phyloP scores from a whole-genome alignment of 2,113 vertebrate species.

The Microcebus griseorufus region DNA sequence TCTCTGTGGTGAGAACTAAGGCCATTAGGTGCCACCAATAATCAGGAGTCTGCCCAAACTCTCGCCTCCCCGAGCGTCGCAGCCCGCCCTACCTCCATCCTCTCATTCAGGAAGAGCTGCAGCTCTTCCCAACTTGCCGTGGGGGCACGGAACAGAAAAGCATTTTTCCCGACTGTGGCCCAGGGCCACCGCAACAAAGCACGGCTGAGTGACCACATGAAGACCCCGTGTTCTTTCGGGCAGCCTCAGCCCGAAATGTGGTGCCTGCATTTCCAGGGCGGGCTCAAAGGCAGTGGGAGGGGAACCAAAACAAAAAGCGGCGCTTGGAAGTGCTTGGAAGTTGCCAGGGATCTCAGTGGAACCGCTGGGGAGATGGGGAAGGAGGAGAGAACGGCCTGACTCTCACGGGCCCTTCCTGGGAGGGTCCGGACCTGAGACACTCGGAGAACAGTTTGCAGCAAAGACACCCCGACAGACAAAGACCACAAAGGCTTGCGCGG shows the following conservation, averaged over 20 bases:
- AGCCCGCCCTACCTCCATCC: background rate
- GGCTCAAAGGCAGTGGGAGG: background rate
- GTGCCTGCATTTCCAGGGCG: background rate
- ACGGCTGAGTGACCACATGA: background rate
- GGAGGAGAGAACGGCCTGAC: background rate
- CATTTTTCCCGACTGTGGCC: background rate
- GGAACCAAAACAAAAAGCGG: background rate
- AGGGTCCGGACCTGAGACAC: background rate
- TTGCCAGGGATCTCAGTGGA: background rate
- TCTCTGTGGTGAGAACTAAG: background rate
- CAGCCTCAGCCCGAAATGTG: background rate
- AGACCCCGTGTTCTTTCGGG: background rate
- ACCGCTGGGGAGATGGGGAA: background rate
- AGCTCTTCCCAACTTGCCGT: background rate
- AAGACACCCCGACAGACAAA: background rate
- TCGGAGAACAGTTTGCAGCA: background rate
- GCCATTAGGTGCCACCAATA: background rate
- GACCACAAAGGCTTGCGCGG: background rate
- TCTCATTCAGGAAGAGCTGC: background rate
- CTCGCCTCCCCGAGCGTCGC: accelerated
- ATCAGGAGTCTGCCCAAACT: background rate
- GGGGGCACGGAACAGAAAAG: background rate
- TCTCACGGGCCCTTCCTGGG: background rate
- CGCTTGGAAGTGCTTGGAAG: background rate
- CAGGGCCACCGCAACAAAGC: background rate